These are phyloP conservation scores for Peromyscus nudipes DNA, from an alignment of 2,797 vertebrate species.

Conservation along the genomic window DNA sequence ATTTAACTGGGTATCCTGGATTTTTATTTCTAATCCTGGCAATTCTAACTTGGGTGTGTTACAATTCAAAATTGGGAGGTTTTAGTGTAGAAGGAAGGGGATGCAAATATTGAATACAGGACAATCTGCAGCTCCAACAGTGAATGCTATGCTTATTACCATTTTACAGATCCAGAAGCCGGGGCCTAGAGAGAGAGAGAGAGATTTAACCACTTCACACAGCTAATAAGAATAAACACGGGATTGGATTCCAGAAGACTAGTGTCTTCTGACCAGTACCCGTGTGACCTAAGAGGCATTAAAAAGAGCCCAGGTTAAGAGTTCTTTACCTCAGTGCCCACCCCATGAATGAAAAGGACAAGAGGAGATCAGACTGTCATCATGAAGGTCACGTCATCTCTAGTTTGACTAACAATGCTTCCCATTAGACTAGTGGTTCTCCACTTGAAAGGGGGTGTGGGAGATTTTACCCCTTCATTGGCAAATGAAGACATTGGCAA, in stretches of 20 bases:
- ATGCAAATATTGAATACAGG: neutral
- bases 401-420: neutral
- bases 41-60: neutral
- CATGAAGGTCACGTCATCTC: neutral
- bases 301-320: neutral
- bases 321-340: neutral
- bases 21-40: conserved; percentile 12
- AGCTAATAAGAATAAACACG: neutral
- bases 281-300: neutral
- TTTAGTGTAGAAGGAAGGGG: neutral
- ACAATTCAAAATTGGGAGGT: neutral
- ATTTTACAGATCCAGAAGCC: neutral
- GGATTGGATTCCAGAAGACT: neutral
- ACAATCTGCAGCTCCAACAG: neutral
- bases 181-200: neutral
- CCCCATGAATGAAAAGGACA: neutral
- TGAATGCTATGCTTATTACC: neutral
- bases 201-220: neutral
- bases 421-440: neutral
- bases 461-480: neutral
- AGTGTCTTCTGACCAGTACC: neutral
- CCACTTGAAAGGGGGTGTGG: neutral
- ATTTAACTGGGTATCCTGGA: neutral
- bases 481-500: neutral
- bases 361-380: neutral